Percentiles rank a stretch among this genome's conserved stretches.
Evolutionary conservation across 2,797 vertebrate genomes (phyloP).

Genomic region (Characodon lateralis): DNA sequence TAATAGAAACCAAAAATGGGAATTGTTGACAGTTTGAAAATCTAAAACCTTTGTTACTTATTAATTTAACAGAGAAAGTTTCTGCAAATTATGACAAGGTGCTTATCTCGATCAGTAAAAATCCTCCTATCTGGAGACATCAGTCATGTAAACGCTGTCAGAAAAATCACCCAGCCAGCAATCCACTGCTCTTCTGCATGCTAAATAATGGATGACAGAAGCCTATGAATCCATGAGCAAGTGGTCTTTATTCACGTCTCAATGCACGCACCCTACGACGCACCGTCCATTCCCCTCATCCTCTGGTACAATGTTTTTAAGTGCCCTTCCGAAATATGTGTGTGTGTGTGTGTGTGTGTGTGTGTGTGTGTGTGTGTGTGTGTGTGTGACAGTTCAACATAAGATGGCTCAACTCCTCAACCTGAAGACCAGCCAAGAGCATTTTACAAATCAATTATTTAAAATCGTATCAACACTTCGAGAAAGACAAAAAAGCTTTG

Average conservation of each 20-base stretch:
- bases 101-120: constrained; percentile 51
- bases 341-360: constrained; percentile 18
- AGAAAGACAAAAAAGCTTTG: constrained; percentile 53
- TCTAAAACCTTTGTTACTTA: background rate
- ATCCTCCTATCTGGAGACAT: constrained; percentile 55
- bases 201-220: constrained; percentile 81
- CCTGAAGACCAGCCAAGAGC: constrained; percentile 28
- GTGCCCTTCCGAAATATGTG: constrained; percentile 62
- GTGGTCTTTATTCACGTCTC: constrained; percentile 81
- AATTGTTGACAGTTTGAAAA: background rate
- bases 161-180: constrained; percentile 71
- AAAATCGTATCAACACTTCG: constrained; percentile 69
- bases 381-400: constrained; percentile 48
- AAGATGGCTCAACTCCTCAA: constrained; percentile 42
- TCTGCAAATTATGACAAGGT: constrained; percentile 41
- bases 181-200: constrained; percentile 64
- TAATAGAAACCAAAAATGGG: background rate
- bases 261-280: constrained; percentile 62
- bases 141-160: constrained; percentile 77
- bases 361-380: constrained; percentile 27
- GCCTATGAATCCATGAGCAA: constrained; percentile 79
- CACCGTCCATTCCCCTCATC: constrained; percentile 58
- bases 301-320: constrained; percentile 58
- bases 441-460: constrained; percentile 62
- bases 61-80: constrained; percentile 21